These are phyloP conservation scores for Actinia equina DNA, from an alignment of 64 coral and sea anemone genomes.

Conservation along the genomic window DNA sequence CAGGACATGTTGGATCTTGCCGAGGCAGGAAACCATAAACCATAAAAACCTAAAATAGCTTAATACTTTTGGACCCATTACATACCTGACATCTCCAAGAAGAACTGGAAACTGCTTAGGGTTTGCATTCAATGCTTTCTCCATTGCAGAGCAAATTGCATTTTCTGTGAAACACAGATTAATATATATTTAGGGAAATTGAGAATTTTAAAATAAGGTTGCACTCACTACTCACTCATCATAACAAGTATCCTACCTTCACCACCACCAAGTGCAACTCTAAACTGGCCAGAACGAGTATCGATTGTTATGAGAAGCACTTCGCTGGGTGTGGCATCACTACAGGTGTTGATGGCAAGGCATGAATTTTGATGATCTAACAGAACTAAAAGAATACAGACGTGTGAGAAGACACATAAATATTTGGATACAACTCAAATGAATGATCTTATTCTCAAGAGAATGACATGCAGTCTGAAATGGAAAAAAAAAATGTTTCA, in stretches of 20 bases:
- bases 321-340: constrained; percentile 45
- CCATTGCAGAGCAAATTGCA: constrained; percentile 41
- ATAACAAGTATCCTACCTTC: constrained; percentile 11
- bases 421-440: no score
- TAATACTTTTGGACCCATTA: no score
- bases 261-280: constrained; percentile 43
- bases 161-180: constrained; percentile 27
- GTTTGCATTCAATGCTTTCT: constrained; percentile 38
- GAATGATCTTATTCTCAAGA: no score
- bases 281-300: constrained; percentile 41
- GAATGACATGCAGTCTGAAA: no score
- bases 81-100: constrained; percentile 53
- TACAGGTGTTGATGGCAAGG: constrained; percentile 42
- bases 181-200: neutral
- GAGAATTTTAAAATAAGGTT: neutral
- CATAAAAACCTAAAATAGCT: neutral
- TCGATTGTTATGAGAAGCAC: constrained; percentile 45
- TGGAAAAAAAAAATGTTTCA: no score
- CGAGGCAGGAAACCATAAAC: no score
- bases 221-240: no score
- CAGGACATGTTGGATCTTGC: no score
- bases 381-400: constrained; percentile 15
- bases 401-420: no score
- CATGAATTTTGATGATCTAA: constrained; percentile 31
- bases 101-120: constrained; percentile 35